A percentile compares a stretch with the other conserved stretches of the same genome.
These are phyloP conservation scores for Athripsodes cinereus DNA, from an alignment of 2,888 invertebrate species.

Conservation along the genomic window DNA sequence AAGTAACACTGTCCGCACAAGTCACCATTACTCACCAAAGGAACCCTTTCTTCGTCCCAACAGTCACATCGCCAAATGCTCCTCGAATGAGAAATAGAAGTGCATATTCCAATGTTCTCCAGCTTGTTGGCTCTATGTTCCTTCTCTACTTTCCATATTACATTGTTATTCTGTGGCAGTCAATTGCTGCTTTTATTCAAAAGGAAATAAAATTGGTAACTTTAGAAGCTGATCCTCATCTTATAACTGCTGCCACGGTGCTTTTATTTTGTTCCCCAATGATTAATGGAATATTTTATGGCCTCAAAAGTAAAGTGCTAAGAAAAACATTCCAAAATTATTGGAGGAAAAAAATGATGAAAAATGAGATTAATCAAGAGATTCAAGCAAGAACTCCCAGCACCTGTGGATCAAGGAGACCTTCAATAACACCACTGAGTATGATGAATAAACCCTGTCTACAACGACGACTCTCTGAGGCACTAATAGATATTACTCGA, in stretches of 20 bases:
- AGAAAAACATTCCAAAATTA: conserved; percentile 70
- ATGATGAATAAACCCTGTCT: conserved; percentile 47
- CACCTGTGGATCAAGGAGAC: conserved; percentile 67
- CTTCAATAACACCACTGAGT: conserved; percentile 57
- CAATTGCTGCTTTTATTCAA: conserved; percentile 35
- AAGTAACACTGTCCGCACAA: conserved; percentile 77
- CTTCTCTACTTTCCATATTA: conserved; percentile 72
- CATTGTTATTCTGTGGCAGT: conserved; percentile 63
- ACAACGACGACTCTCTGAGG: conserved; percentile 53
- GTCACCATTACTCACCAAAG: conserved; percentile 78
- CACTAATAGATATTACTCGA: conserved; percentile 43
- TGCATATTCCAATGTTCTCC: conserved; percentile 63
- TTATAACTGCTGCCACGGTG: conserved; percentile 52
- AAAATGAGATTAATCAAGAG: conserved; percentile 73
- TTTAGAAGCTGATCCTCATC: conserved; percentile 23
- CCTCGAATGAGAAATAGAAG: conserved; percentile 49
- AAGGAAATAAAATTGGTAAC: conserved; percentile 21
- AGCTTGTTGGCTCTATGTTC: conserved; percentile 65
- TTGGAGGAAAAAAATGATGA: conserved; percentile 70
- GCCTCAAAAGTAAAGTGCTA: conserved; percentile 65
- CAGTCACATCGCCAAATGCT: conserved; percentile 52
- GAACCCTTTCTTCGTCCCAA: conserved; percentile 69
- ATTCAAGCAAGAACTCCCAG: conserved; percentile 76
- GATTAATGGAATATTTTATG: conserved; percentile 72
- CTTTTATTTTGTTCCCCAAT: conserved; percentile 65